Conservation (phyloP, 2,888 invertebrate species). For the Antitype chi region DNA sequence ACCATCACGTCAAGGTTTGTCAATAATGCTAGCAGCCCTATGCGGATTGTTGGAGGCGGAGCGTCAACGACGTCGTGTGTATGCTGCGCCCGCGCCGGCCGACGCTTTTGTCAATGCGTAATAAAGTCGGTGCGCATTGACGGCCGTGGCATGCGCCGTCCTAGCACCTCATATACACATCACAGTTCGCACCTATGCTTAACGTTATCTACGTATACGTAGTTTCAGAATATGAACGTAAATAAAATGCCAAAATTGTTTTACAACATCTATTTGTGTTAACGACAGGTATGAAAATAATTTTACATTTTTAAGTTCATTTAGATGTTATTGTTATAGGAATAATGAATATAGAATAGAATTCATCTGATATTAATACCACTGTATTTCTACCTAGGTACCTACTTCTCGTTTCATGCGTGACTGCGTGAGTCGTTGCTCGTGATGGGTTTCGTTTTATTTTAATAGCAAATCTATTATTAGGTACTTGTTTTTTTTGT, state of each 20-base stretch:
- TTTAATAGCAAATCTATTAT: background rate
- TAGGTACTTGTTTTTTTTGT: no score
- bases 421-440: background rate
- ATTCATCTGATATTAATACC: background rate
- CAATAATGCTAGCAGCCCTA: constrained; percentile 68
- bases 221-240: constrained; percentile 15
- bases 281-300: background rate
- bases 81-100: constrained; percentile 77
- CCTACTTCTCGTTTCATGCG: background rate
- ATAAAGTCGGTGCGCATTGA: constrained; percentile 71
- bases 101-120: constrained; percentile 80
- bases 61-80: constrained; percentile 84
- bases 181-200: constrained; percentile 23
- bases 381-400: background rate
- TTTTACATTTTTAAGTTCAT: background rate
- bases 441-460: background rate
- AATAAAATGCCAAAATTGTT: constrained; percentile 9
- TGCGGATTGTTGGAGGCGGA: constrained; percentile 61
- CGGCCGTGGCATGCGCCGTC: constrained; percentile 64
- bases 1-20: constrained; percentile 65
- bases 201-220: constrained; percentile 6
- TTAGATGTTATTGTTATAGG: background rate
- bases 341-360: background rate
- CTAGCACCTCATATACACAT: constrained; percentile 47
- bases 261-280: background rate